Percentiles rank a stretch among this genome's conserved stretches.
Conservation (phyloP, 1,140 invertebrate genomes). For the Phymorhynchus buccinoides region DNA sequence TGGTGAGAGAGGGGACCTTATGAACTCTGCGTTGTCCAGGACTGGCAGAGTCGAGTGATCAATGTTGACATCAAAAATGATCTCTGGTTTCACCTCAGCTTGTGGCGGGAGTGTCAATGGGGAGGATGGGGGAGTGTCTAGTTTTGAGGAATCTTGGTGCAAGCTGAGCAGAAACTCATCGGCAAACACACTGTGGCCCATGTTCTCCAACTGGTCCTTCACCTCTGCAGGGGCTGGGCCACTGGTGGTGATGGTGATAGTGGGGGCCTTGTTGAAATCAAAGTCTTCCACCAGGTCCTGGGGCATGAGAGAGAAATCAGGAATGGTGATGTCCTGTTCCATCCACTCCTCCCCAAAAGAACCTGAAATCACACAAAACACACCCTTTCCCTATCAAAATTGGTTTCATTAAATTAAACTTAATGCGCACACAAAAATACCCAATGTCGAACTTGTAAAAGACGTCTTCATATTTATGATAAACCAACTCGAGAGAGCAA, state of each 20-base stretch:
- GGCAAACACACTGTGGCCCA: background rate
- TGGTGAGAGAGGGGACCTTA: conserved; percentile 51
- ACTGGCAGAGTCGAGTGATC: background rate
- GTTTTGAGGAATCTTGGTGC: too few relatives aligned
- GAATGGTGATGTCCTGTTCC: conserved; percentile 41
- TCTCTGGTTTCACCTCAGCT: too few relatives aligned
- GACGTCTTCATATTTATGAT: too few relatives aligned
- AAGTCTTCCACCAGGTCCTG: background rate
- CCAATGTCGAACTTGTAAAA: too few relatives aligned
- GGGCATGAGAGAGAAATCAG: background rate
- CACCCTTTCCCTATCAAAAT: background rate
- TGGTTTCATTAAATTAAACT: too few relatives aligned
- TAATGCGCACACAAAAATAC: too few relatives aligned
- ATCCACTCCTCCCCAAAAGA: conserved; percentile 56
- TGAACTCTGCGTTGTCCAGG: conserved; percentile 37
- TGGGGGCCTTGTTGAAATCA: background rate
- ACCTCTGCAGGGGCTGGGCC: background rate
- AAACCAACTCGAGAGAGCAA: too few relatives aligned
- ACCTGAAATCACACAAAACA: conserved; percentile 47
- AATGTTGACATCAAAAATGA: too few relatives aligned
- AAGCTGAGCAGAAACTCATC: conserved; percentile 12
- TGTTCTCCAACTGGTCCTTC: background rate
- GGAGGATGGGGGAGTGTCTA: too few relatives aligned
- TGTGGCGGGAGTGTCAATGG: too few relatives aligned
- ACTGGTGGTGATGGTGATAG: background rate